Evolutionary conservation across 2,113 vertebrate genomes (phyloP).

Genomic region (Lamprologus ornatipinnis): DNA sequence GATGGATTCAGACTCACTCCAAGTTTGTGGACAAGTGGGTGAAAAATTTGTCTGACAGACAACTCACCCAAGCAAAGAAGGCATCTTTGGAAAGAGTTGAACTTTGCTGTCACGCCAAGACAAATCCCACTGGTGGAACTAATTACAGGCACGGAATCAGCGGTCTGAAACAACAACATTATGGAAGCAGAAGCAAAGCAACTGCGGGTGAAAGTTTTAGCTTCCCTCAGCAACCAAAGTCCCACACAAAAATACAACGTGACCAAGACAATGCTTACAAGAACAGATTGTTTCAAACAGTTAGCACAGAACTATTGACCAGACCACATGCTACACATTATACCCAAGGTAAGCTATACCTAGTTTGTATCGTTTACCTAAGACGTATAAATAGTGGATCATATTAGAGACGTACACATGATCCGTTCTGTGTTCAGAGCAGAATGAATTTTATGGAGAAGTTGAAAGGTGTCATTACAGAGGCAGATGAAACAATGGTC

Average conservation of each 20-base stretch:
- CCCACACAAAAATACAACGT: background rate
- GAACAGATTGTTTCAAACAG: background rate
- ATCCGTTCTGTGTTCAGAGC: background rate
- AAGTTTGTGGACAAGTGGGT: background rate
- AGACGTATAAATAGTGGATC: background rate
- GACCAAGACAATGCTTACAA: background rate
- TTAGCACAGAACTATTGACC: background rate
- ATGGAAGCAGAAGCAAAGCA: background rate
- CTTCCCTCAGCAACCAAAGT: background rate
- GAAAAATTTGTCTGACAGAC: background rate
- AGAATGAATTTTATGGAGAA: fast-evolving
- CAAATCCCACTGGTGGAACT: background rate
- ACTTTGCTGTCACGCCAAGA: background rate
- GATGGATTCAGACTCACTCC: background rate
- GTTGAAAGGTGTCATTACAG: background rate
- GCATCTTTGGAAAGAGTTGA: background rate
- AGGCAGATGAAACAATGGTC: background rate
- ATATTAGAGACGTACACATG: background rate
- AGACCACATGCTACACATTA: background rate
- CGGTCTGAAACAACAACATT: background rate
- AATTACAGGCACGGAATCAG: background rate
- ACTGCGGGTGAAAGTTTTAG: background rate
- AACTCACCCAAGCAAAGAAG: background rate
- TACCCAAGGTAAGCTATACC: background rate
- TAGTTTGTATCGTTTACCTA: background rate